Conservation (phyloP, 2,888 invertebrate species). For the Aporophyla nigra region DNA sequence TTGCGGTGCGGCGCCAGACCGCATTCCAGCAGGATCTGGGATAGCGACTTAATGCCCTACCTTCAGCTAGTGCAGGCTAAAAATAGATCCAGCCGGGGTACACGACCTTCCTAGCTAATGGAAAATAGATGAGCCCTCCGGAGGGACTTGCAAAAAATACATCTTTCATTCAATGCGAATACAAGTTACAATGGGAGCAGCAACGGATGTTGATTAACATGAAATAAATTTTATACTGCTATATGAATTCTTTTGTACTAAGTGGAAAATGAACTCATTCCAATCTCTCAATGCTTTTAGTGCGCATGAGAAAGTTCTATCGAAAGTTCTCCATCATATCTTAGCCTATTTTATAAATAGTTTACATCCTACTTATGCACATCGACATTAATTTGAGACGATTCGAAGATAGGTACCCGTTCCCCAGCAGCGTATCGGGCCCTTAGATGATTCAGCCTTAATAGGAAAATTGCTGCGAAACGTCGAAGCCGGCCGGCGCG, state of each 20-base stretch:
- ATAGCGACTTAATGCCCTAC: conserved; percentile 85
- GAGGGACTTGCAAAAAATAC: conserved; percentile 60
- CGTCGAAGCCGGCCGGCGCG: conserved; percentile 80
- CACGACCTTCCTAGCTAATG: conserved; percentile 77
- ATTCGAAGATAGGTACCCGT: conserved; percentile 79
- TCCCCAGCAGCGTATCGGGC: conserved; percentile 80
- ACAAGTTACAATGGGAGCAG: conserved; percentile 14
- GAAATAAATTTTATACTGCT: neutral
- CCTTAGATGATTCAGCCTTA: conserved; percentile 87
- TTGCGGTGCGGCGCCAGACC: conserved; percentile 86
- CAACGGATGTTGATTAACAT: neutral
- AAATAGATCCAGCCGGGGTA: conserved; percentile 81
- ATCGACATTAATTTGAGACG: conserved; percentile 80
- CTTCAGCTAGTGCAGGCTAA: conserved; percentile 78
- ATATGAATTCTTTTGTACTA: neutral
- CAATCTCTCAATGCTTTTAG: neutral
- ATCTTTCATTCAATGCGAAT: conserved; percentile 38
- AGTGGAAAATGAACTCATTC: neutral
- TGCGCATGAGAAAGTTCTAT: conserved; percentile 63
- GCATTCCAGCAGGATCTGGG: conserved; percentile 87
- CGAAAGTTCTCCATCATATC: conserved; percentile 66
- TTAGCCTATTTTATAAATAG: conserved; percentile 83
- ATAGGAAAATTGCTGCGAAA: conserved; percentile 88
- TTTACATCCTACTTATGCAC: conserved; percentile 85
- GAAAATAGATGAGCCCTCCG: conserved; percentile 75